These are phyloP conservation scores for Silurus lanzhouensis DNA, from an alignment of 2,797 vertebrate species.

Conservation along the genomic window DNA sequence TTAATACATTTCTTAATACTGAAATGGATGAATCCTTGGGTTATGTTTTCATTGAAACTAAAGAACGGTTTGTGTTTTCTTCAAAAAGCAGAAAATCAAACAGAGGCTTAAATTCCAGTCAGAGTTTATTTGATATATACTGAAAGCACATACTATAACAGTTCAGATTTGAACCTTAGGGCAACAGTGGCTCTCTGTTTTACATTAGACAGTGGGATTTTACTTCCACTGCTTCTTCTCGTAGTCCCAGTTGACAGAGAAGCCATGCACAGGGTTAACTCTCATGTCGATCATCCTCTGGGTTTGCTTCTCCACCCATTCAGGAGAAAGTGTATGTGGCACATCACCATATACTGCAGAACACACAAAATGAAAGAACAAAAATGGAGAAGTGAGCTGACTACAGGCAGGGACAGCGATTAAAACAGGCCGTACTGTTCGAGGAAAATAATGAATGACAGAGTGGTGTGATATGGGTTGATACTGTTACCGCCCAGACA, in stretches of 20 bases:
- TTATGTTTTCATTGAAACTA: not conserved
- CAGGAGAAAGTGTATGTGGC: slow-evolving; percentile 61
- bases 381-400: not conserved
- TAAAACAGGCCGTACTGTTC: not conserved
- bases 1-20: not conserved
- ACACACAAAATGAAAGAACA: slow-evolving; percentile 6
- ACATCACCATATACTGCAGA: slow-evolving; percentile 68
- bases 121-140: slow-evolving; percentile 41
- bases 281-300: slow-evolving; percentile 67
- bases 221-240: slow-evolving; percentile 68
- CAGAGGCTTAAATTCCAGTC: slow-evolving; percentile 4
- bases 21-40: not conserved
- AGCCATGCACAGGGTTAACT: slow-evolving; percentile 62
- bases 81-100: slow-evolving; percentile 14
- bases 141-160: slow-evolving; percentile 34
- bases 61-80: not conserved
- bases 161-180: slow-evolving; percentile 14
- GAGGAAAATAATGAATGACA: not conserved
- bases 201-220: not conserved
- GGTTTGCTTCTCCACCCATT: slow-evolving; percentile 64
- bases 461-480: not conserved
- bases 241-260: slow-evolving; percentile 65
- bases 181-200: not conserved
- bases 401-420: not conserved
- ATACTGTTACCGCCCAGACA: not conserved